phyloP scores from a whole-genome alignment of 2,888 invertebrate genomes.

The Callyntrura guangdongensis region DNA sequence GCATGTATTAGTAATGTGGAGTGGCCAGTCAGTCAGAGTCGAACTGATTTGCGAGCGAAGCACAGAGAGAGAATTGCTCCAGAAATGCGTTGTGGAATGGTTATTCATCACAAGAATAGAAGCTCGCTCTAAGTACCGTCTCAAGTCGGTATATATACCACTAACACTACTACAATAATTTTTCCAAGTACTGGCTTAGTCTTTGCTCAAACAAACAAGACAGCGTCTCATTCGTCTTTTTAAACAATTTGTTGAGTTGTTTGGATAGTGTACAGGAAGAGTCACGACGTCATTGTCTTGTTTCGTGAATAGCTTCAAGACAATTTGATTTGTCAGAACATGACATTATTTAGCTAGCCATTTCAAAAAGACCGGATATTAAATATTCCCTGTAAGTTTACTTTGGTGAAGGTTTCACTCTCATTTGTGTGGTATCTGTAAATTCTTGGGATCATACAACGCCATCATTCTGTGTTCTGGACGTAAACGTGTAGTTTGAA shows the following conservation, averaged over 20 bases:
- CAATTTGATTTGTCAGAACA: slow-evolving; percentile 31
- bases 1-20: not conserved
- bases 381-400: no score
- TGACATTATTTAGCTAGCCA: not conserved
- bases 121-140: not conserved
- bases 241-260: slow-evolving; percentile 13
- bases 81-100: not conserved
- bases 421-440: no score
- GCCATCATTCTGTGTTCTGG: no score
- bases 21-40: slow-evolving; percentile 18
- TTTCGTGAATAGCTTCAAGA: not conserved
- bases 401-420: no score
- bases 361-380: slow-evolving; percentile 36
- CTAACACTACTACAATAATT: no score
- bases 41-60: slow-evolving; percentile 4
- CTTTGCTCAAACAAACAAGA: not conserved
- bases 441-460: no score
- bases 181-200: slow-evolving; percentile 43
- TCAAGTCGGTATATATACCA: not conserved
- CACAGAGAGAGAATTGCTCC: not conserved
- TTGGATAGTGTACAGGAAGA: not conserved
- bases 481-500: no score
- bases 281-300: not conserved
- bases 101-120: slow-evolving; percentile 1
- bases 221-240: slow-evolving; percentile 21